phyloP scores from a whole-genome alignment of 2,888 invertebrate genomes.

The Pseudococcus viburni region DNA sequence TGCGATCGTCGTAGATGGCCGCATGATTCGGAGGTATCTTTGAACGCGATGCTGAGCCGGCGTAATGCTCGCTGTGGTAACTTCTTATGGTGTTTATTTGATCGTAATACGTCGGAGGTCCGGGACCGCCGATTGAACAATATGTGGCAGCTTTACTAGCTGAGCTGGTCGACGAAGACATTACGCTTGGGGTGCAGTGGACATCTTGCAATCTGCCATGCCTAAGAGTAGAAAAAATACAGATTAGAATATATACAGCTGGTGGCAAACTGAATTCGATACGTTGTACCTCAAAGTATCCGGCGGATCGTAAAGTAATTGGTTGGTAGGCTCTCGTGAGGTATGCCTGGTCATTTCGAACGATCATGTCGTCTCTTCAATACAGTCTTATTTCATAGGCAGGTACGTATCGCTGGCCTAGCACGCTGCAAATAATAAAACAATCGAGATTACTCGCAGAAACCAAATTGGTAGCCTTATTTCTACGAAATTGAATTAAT shows the following conservation, averaged over 20 bases:
- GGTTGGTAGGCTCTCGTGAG: slow-evolving; percentile 16
- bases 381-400: neutral
- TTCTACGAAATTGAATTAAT: too few species aligned
- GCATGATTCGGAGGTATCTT: neutral
- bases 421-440: too few species aligned
- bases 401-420: too few species aligned
- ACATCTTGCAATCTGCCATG: slow-evolving; percentile 63
- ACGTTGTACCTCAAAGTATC: neutral
- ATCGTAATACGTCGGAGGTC: slow-evolving; percentile 54
- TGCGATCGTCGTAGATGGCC: slow-evolving; percentile 22
- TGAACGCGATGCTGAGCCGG: slow-evolving; percentile 49
- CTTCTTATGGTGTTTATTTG: neutral
- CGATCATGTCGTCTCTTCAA: slow-evolving; percentile 50
- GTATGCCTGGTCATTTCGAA: slow-evolving; percentile 63
- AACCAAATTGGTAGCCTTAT: too few species aligned
- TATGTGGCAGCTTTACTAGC: slow-evolving; percentile 57
- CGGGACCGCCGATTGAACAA: slow-evolving; percentile 58
- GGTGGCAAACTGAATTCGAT: neutral
- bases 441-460: too few species aligned
- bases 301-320: neutral
- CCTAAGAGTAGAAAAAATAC: slow-evolving; percentile 51
- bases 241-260: neutral
- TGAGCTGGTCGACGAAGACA: slow-evolving; percentile 67
- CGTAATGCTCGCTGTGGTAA: slow-evolving; percentile 49
- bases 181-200: slow-evolving; percentile 60